Percentiles rank a stretch among this genome's conserved stretches.
These are phyloP conservation scores for Lota lota DNA, from an alignment of 2,113 vertebrate genomes.

Conservation along the genomic window DNA sequence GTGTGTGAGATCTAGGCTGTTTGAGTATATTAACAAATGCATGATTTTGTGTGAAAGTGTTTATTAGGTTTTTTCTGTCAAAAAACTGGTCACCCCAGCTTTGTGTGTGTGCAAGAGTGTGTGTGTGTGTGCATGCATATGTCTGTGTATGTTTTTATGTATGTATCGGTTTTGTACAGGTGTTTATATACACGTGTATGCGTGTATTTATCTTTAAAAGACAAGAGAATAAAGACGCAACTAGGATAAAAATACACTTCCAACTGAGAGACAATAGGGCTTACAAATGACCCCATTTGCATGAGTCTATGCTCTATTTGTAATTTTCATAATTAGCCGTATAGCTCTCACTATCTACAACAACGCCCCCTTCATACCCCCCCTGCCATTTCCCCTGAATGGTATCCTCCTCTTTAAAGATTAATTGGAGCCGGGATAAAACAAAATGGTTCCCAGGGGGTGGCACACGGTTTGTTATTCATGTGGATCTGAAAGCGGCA, in stretches of 20 bases:
- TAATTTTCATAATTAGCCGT: conserved; percentile 75
- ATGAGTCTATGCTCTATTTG: conserved; percentile 56
- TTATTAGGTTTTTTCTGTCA: no score
- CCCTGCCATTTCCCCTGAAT: conserved; percentile 76
- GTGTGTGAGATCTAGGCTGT: no score
- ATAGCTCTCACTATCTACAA: conserved; percentile 58
- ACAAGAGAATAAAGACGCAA: background rate
- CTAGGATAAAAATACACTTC: conserved; percentile 29
- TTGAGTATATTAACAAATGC: no score
- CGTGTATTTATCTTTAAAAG: background rate
- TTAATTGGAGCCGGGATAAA: conserved; percentile 83
- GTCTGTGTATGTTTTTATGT: no score
- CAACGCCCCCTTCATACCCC: conserved; percentile 60
- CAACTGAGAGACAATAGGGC: conserved; percentile 31
- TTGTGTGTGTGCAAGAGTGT: no score
- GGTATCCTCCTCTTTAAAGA: conserved; percentile 84
- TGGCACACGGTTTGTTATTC: conserved; percentile 82
- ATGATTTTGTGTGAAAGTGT: no score
- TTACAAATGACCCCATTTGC: conserved; percentile 55
- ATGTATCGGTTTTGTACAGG: no score
- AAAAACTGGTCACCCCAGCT: no score
- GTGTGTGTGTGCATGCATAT: no score
- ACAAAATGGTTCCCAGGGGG: conserved; percentile 86
- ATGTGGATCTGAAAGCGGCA: conserved; percentile 81
- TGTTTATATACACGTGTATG: background rate